Percentiles rank a stretch among this genome's conserved stretches.
phyloP scores from a whole-genome alignment of 2,113 vertebrate species.

The Edolisoma coerulescens region DNA sequence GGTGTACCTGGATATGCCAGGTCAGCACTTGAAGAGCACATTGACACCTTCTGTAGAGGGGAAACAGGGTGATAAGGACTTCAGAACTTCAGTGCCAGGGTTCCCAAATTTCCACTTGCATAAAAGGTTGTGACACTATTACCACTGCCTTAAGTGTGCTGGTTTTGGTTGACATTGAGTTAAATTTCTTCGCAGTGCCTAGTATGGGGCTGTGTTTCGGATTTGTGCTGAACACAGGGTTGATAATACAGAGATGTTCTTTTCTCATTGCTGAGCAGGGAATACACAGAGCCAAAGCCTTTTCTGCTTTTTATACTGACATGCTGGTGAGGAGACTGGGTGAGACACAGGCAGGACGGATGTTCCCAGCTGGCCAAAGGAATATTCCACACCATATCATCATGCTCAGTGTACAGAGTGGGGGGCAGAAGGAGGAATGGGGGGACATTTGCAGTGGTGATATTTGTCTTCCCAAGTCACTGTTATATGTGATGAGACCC shows the following conservation, averaged over 20 bases:
- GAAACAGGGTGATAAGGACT: neutral
- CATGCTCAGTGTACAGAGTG: neutral
- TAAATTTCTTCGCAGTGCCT: neutral
- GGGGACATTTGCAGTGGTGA: neutral
- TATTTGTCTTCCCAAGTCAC: neutral
- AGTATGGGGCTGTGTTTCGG: neutral
- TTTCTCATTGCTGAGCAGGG: neutral
- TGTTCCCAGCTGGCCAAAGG: neutral
- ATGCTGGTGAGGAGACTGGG: neutral
- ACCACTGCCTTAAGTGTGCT: neutral
- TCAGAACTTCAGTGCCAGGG: neutral
- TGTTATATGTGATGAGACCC: no score
- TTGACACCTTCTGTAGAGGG: neutral
- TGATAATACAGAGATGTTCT: neutral
- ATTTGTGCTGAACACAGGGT: neutral
- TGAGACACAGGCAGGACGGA: neutral
- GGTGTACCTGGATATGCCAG: neutral
- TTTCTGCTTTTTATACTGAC: neutral
- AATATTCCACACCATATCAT: neutral
- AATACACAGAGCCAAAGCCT: neutral
- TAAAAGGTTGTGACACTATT: neutral
- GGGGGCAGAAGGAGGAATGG: neutral
- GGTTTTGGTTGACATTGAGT: neutral
- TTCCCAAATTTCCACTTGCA: neutral
- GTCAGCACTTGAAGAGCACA: neutral